These are phyloP conservation scores for Bombus huntii DNA, from an alignment of 1,140 invertebrate species.

Conservation along the genomic window DNA sequence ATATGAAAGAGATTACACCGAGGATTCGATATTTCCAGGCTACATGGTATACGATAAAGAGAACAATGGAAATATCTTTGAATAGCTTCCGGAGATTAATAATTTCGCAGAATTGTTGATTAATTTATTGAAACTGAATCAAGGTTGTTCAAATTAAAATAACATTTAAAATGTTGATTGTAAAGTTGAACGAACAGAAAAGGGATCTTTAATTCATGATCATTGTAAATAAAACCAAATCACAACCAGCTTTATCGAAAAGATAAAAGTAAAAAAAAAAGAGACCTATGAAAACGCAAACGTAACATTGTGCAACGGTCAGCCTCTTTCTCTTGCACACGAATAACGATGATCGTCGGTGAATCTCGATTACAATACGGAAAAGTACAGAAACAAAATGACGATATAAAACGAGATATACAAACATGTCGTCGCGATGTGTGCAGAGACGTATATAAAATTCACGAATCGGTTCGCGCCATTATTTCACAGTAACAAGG, in stretches of 20 bases:
- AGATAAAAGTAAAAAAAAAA: background rate
- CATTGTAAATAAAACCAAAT: background rate
- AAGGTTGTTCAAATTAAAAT: background rate
- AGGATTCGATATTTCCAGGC: constrained; percentile 32
- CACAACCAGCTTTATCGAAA: background rate
- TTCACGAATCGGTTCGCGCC: background rate
- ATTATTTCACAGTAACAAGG: constrained; percentile 6
- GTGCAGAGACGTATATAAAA: background rate
- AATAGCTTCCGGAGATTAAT: background rate
- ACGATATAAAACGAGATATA: background rate
- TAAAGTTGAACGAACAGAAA: background rate
- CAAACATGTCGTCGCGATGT: background rate
- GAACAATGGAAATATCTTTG: background rate
- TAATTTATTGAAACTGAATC: background rate
- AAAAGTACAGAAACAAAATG: background rate
- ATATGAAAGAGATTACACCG: constrained; percentile 62
- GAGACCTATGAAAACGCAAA: background rate
- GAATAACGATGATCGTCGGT: background rate
- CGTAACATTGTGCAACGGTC: background rate
- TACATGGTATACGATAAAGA: background rate
- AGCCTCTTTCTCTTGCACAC: background rate
- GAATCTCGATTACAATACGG: background rate
- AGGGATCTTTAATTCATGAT: background rate
- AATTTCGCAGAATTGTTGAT: background rate
- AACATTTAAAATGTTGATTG: background rate